These are phyloP conservation scores for Dioctria rufipes DNA, from an alignment of 2,888 invertebrate species.

Conservation along the genomic window DNA sequence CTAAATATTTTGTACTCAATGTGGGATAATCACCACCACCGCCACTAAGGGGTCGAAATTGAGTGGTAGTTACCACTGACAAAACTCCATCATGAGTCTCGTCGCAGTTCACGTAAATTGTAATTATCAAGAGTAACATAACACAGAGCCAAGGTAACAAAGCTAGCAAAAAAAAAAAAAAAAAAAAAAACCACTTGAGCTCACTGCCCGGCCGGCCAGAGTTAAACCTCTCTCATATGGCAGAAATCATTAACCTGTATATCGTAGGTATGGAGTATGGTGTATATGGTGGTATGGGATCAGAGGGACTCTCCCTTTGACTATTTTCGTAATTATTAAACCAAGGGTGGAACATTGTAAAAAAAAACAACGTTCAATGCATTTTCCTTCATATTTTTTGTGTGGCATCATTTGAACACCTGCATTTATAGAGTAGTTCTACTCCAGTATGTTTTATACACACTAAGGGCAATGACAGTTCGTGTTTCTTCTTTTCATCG, in stretches of 20 bases:
- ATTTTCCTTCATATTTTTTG: conserved; percentile 19
- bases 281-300: background rate
- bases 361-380: conserved; percentile 23
- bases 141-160: background rate
- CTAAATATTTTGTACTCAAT: conserved; percentile 25
- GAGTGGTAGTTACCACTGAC: conserved; percentile 37
- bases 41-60: conserved; percentile 32
- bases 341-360: conserved; percentile 43
- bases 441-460: background rate
- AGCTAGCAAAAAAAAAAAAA: background rate
- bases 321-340: conserved; percentile 51
- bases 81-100: conserved; percentile 11
- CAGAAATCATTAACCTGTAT: conserved; percentile 52
- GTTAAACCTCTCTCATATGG: conserved; percentile 4
- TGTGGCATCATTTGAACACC: conserved; percentile 58
- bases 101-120: conserved; percentile 14
- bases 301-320: conserved; percentile 40
- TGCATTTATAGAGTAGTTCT: conserved; percentile 31
- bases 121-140: conserved; percentile 36
- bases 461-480: conserved; percentile 49
- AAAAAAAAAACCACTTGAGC: conserved; percentile 16
- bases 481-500: conserved; percentile 2
- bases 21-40: conserved; percentile 19
- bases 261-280: too few species aligned
- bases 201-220: background rate